These are phyloP conservation scores for Battus philenor DNA, from an alignment of 1,140 invertebrate genomes.

Conservation along the genomic window DNA sequence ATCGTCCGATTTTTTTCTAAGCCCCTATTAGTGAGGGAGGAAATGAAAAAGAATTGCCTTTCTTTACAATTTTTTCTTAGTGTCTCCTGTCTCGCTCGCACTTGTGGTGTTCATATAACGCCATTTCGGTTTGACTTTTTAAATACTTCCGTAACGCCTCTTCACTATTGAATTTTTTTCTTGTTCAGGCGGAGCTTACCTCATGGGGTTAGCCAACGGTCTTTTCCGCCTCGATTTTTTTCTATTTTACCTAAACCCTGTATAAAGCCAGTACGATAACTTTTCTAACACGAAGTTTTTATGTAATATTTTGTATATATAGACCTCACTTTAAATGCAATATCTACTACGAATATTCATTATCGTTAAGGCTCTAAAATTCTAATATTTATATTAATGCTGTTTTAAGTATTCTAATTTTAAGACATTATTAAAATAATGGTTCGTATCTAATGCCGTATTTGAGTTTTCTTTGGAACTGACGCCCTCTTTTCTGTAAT, in stretches of 20 bases:
- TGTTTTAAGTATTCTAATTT: too few species aligned
- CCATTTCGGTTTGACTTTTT: constrained; percentile 48
- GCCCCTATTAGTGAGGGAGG: constrained; percentile 69
- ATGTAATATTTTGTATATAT: too few species aligned
- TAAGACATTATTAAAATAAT: too few species aligned
- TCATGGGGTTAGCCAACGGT: constrained; percentile 63
- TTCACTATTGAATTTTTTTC: constrained; percentile 68
- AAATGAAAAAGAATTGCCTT: constrained; percentile 74
- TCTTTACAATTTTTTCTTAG: constrained; percentile 73
- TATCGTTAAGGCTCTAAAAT: too few species aligned
- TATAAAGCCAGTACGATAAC: too few species aligned
- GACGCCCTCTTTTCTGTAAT: neutral
- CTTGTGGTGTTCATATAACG: constrained; percentile 28
- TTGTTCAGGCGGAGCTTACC: constrained; percentile 66
- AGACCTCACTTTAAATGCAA: constrained; percentile 16
- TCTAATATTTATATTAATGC: too few species aligned
- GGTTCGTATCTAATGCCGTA: constrained; percentile 8
- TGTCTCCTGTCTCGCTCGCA: constrained; percentile 51
- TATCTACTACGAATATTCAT: too few species aligned
- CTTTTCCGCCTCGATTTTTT: constrained; percentile 42
- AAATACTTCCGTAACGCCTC: constrained; percentile 66
- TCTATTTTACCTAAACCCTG: constrained; percentile 55
- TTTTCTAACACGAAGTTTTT: too few species aligned
- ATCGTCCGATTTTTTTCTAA: constrained; percentile 68
- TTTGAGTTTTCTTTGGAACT: constrained; percentile 5